phyloP scores from a whole-genome alignment of 1,140 invertebrate species.

The Drosophila murphyi region DNA sequence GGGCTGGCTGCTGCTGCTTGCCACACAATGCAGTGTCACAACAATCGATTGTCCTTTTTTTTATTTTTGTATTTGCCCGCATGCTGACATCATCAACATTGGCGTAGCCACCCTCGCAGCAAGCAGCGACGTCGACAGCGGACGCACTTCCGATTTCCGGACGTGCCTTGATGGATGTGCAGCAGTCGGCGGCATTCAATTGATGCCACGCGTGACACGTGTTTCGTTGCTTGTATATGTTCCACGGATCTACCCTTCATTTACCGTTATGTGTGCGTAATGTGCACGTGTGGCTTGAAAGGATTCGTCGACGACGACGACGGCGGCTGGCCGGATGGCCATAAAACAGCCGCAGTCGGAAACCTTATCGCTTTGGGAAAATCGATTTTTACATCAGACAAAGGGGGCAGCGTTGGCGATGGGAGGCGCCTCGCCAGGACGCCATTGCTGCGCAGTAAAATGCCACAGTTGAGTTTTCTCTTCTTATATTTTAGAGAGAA shows the following conservation, averaged over 20 bases:
- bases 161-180: conserved; percentile 64
- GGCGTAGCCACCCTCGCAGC: conserved; percentile 26
- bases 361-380: conserved; percentile 78
- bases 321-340: conserved; percentile 52
- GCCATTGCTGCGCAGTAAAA: conserved; percentile 78
- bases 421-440: conserved; percentile 54
- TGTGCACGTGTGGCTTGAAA: conserved; percentile 71
- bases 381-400: conserved; percentile 55
- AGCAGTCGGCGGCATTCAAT: conserved; percentile 38
- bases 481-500: background rate
- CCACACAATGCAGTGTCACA: conserved; percentile 74
- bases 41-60: conserved; percentile 81
- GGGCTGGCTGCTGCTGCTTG: background rate
- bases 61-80: conserved; percentile 59
- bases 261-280: conserved; percentile 23
- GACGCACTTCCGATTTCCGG: conserved; percentile 66
- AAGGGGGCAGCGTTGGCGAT: conserved; percentile 8
- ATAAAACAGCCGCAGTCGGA: conserved; percentile 53
- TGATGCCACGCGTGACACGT: conserved; percentile 65
- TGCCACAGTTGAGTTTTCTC: background rate
- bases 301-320: conserved; percentile 36
- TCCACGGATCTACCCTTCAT: conserved; percentile 48
- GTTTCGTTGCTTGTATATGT: conserved; percentile 45
- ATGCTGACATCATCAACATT: conserved; percentile 73
- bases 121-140: conserved; percentile 13